A percentile compares a stretch with the other conserved stretches of the same genome.
Conservation (phyloP, 2,113 vertebrate species). For the Indri indri region DNA sequence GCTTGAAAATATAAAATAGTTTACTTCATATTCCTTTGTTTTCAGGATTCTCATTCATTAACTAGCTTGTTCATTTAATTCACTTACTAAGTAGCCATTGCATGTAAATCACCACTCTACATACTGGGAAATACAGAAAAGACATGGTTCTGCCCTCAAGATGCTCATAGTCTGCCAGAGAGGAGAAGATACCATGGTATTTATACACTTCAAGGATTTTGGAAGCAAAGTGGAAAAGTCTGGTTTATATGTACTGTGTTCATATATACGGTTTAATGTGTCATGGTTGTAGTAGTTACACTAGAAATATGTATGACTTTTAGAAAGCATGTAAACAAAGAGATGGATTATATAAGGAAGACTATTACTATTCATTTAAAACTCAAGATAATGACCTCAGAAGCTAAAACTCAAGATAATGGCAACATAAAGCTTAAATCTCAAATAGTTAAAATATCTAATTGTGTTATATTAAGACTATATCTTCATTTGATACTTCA, state of each 20-base stretch:
- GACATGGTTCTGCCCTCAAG: rapidly evolving
- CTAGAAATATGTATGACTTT: neutral
- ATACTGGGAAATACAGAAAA: neutral
- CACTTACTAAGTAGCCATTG: neutral
- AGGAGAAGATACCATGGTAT: neutral
- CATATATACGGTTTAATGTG: neutral
- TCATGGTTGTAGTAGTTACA: neutral
- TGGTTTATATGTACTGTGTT: neutral
- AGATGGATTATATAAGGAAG: neutral
- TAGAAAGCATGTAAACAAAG: neutral
- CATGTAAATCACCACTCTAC: neutral
- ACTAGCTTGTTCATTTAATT: neutral
- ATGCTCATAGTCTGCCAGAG: rapidly evolving
- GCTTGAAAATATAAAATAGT: neutral
- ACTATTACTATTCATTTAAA: neutral
- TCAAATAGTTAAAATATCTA: neutral
- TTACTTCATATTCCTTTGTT: neutral
- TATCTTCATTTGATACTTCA: neutral
- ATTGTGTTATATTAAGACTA: neutral
- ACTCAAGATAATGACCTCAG: neutral
- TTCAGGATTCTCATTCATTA: neutral
- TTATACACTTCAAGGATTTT: neutral
- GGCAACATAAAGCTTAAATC: neutral
- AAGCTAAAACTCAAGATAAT: neutral
- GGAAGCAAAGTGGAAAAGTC: neutral